A percentile compares a stretch with the other conserved stretches of the same genome.
Evolutionary conservation across 2,888 invertebrate genomes (phyloP).

Genomic region (Amiota minor): DNA sequence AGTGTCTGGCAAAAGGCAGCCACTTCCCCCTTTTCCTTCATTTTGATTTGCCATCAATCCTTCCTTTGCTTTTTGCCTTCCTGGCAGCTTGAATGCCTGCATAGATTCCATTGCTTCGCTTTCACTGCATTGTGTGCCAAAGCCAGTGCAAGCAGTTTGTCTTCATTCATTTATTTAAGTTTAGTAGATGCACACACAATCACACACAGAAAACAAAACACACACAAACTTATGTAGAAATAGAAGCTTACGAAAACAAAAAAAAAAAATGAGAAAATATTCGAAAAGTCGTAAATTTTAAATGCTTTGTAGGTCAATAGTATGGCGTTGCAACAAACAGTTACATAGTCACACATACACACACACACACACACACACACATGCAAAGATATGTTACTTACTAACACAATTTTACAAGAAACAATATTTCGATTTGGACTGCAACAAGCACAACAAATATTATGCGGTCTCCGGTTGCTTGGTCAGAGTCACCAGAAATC

Average conservation of each 20-base stretch:
- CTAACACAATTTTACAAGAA: too few relatives aligned
- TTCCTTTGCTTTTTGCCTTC: neutral
- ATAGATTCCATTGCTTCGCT: neutral
- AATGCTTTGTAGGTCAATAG: slow-evolving; percentile 65
- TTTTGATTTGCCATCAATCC: neutral
- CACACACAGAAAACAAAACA: neutral
- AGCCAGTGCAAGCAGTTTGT: slow-evolving; percentile 53
- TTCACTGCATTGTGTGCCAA: slow-evolving; percentile 19
- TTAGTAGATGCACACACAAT: neutral
- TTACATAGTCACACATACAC: neutral
- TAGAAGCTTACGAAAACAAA: slow-evolving; percentile 26
- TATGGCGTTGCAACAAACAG: slow-evolving; percentile 38
- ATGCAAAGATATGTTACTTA: too few relatives aligned
- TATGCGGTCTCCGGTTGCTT: neutral
- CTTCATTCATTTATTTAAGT: slow-evolving; percentile 55
- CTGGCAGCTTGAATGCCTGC: slow-evolving; percentile 11
- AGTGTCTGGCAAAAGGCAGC: neutral
- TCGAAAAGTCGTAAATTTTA: slow-evolving; percentile 60
- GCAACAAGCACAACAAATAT: slow-evolving; percentile 9
- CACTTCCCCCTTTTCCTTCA: neutral
- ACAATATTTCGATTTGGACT: neutral
- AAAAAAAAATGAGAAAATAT: neutral
- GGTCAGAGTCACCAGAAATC: neutral
- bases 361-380: too few relatives aligned
- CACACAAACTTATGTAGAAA: neutral